phyloP scores from a whole-genome alignment of 2,888 invertebrate species.

The Ophion ellenae region DNA sequence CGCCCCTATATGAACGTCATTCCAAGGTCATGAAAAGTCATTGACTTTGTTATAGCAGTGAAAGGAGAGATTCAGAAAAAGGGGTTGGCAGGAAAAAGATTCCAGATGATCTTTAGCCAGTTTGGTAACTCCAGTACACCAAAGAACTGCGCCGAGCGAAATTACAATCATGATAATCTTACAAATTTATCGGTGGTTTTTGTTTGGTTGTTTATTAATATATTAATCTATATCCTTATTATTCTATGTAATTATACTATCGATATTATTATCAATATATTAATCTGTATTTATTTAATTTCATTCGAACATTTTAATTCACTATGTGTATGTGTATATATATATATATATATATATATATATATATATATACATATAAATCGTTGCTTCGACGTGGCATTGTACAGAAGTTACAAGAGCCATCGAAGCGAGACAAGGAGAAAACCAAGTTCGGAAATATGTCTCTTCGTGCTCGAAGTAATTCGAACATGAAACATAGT shows the following conservation, averaged over 20 bases:
- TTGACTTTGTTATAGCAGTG: not conserved
- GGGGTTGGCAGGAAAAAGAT: not conserved
- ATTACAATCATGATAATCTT: no score
- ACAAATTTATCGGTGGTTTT: no score
- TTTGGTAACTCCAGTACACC: not conserved
- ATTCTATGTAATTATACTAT: no score
- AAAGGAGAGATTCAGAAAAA: not conserved
- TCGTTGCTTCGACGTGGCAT: not conserved
- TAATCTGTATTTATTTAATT: not conserved
- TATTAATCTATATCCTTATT: no score
- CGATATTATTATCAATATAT: no score
- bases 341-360: not conserved
- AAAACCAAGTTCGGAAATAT: conserved; percentile 36
- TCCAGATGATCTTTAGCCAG: not conserved
- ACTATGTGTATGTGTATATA: not conserved
- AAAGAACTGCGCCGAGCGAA: no score
- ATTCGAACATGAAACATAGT: conserved; percentile 41
- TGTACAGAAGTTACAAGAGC: conserved; percentile 17
- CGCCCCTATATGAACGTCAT: not conserved
- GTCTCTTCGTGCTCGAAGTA: not conserved
- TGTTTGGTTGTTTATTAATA: no score
- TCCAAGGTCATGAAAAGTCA: not conserved
- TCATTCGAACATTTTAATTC: not conserved
- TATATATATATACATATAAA: not conserved
- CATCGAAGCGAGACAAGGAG: conserved; percentile 23